These are phyloP conservation scores for Eupeodes latifasciatus DNA, from an alignment of 2,888 invertebrate genomes.

Conservation along the genomic window DNA sequence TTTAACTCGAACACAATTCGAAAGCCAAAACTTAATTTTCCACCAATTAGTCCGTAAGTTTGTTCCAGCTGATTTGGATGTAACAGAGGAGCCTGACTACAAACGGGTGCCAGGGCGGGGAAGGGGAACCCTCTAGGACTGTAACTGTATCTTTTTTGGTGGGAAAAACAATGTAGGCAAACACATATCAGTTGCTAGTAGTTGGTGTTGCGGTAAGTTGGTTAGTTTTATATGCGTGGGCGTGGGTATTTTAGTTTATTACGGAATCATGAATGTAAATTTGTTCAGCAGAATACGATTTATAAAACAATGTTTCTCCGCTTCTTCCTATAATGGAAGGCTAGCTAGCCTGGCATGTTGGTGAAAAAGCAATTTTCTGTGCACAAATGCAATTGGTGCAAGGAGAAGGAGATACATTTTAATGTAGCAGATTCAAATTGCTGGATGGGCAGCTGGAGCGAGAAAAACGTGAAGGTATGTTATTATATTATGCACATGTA, in stretches of 20 bases:
- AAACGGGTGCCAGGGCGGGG: not conserved
- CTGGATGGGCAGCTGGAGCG: not conserved
- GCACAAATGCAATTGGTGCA: constrained; percentile 41
- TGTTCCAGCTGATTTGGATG: constrained; percentile 57
- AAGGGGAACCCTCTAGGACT: not conserved
- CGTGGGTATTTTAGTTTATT: constrained; percentile 70
- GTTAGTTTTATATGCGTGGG: constrained; percentile 66
- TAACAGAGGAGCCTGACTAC: constrained; percentile 16
- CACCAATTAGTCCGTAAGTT: constrained; percentile 80
- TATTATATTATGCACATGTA: not conserved
- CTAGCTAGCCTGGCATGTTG: not conserved
- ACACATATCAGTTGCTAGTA: constrained; percentile 61
- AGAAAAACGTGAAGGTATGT: not conserved
- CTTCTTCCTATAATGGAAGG: not conserved
- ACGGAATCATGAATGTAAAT: constrained; percentile 73
- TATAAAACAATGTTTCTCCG: constrained; percentile 56
- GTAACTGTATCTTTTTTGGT: constrained; percentile 37
- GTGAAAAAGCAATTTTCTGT: constrained; percentile 67
- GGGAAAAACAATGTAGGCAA: constrained; percentile 52
- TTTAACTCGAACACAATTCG: constrained; percentile 71
- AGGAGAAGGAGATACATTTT: constrained; percentile 1
- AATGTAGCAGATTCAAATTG: not conserved
- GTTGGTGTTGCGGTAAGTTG: constrained; percentile 69
- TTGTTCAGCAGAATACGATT: constrained; percentile 71
- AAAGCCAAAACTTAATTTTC: constrained; percentile 82